Conservation (phyloP, 1,140 invertebrate genomes). For the Aphidius ervi region DNA sequence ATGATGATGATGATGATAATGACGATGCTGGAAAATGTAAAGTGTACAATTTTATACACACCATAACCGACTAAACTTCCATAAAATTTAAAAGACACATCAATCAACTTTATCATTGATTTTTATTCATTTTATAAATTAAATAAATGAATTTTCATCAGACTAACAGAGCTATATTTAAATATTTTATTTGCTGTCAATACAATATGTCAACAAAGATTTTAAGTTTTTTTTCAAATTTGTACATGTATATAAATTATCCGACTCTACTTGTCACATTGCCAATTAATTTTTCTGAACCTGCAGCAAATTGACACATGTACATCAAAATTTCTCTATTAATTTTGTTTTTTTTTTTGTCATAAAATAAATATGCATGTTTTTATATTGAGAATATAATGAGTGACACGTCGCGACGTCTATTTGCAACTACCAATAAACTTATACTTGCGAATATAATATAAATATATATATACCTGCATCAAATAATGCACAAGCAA, state of each 20-base stretch:
- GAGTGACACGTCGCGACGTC: conserved; percentile 7
- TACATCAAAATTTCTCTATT: conserved; percentile 31
- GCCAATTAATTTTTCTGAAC: not conserved
- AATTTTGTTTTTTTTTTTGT: conserved; percentile 25
- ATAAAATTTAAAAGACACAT: not conserved
- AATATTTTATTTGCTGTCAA: no score
- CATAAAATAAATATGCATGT: conserved; percentile 31
- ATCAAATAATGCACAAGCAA: conserved; percentile 40
- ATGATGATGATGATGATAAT: not conserved
- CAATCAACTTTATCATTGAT: not conserved
- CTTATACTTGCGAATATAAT: not conserved
- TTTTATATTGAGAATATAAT: not conserved
- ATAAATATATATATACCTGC: conserved; percentile 37
- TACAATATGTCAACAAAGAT: no score
- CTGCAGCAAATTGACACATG: not conserved
- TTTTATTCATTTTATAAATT: no score
- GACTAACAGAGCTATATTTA: no score
- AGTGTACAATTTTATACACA: conserved; percentile 5
- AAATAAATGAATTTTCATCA: no score
- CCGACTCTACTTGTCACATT: not conserved
- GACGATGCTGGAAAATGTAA: conserved; percentile 34
- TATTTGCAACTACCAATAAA: not conserved
- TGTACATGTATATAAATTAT: not conserved
- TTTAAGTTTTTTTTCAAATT: no score
- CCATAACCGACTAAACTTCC: not conserved